Conservation (phyloP, 2,113 vertebrate species). For the Pitta sordida region DNA sequence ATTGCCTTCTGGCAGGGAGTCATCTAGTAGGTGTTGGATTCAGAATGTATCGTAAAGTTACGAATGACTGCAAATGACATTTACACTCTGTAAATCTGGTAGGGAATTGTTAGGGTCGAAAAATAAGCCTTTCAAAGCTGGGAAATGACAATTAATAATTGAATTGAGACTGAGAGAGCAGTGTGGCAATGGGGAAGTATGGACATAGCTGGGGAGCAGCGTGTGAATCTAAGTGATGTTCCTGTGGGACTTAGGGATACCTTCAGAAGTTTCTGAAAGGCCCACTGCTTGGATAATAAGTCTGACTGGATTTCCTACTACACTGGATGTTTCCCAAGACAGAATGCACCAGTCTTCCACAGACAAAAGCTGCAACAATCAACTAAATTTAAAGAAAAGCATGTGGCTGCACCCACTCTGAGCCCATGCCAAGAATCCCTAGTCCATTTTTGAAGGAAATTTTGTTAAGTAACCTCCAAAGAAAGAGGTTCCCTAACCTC, state of each 20-base stretch:
- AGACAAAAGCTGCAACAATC: neutral
- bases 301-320: neutral
- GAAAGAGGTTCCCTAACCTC: neutral
- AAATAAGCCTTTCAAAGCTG: neutral
- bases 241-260: neutral
- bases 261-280: neutral
- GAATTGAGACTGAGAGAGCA: neutral
- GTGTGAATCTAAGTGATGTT: neutral
- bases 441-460: neutral
- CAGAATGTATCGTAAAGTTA: slow-evolving; percentile 32
- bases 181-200: neutral
- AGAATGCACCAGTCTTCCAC: neutral
- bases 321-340: neutral
- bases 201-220: neutral
- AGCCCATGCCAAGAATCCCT: neutral
- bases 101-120: neutral
- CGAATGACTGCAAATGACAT: slow-evolving; percentile 42
- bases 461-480: neutral
- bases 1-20: slow-evolving; percentile 47
- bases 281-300: neutral
- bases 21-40: slow-evolving; percentile 49
- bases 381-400: neutral
- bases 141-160: slow-evolving; percentile 17
- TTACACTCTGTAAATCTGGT: slow-evolving; percentile 37
- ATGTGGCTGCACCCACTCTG: neutral